Percentiles rank a stretch among this genome's conserved stretches.
Conservation (phyloP, 2,797 vertebrate species). For the Hypotaenidia philippensis region DNA sequence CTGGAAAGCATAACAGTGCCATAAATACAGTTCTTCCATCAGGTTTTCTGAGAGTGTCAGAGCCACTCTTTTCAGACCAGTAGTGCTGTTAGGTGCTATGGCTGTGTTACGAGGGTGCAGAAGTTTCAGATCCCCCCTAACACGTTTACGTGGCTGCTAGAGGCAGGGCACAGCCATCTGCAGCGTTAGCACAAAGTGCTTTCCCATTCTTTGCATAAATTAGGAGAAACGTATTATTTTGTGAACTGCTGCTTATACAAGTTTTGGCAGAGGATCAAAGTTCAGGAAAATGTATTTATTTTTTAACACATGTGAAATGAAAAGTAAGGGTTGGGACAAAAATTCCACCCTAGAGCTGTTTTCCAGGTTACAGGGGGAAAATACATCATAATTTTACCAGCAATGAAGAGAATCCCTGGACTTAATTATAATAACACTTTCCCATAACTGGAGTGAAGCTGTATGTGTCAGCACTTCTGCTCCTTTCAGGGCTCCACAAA, state of each 20-base stretch:
- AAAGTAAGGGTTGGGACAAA: not conserved
- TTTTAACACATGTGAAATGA: not conserved
- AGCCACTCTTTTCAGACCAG: not conserved
- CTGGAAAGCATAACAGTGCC: not conserved
- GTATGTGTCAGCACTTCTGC: conserved; percentile 49
- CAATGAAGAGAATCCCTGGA: conserved; percentile 25
- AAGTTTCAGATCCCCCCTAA: not conserved
- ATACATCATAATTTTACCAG: not conserved
- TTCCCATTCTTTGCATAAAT: conserved; percentile 42
- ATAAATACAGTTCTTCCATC: not conserved
- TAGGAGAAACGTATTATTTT: conserved; percentile 39
- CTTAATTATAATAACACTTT: conserved; percentile 15
- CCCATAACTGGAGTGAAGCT: conserved; percentile 34
- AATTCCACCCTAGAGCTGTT: not conserved
- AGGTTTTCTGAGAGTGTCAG: not conserved
- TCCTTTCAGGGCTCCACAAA: conserved; percentile 17
- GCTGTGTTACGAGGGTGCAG: not conserved
- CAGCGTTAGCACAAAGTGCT: not conserved
- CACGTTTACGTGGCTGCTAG: not conserved
- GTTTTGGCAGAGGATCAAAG: not conserved
- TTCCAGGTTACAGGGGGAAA: conserved; percentile 10
- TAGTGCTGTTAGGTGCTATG: not conserved
- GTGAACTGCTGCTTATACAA: conserved; percentile 1
- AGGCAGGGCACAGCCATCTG: conserved; percentile 53
- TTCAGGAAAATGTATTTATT: not conserved